These are phyloP conservation scores for Bovichtus diacanthus DNA, from an alignment of 2,797 vertebrate genomes.

Conservation along the genomic window DNA sequence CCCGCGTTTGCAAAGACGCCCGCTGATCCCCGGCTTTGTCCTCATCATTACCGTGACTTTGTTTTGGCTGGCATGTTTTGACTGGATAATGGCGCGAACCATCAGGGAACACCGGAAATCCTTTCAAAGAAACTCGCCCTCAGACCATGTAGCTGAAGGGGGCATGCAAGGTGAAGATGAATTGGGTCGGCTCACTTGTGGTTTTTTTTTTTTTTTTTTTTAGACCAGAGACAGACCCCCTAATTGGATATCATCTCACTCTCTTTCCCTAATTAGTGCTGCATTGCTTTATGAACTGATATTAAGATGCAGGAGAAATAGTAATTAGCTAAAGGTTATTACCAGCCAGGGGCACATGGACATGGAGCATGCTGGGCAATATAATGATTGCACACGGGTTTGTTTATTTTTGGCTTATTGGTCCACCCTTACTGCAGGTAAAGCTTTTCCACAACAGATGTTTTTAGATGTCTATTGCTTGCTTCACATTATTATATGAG, in stretches of 20 bases:
- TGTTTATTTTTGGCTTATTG: conserved; percentile 69
- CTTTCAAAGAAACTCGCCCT: conserved; percentile 52
- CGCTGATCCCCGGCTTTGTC: conserved; percentile 13
- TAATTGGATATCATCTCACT: conserved; percentile 81
- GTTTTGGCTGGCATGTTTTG: conserved; percentile 47
- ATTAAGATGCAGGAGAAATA: conserved; percentile 78
- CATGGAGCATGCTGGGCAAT: conserved; percentile 67
- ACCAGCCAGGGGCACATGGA: conserved; percentile 73
- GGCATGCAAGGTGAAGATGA: conserved; percentile 71
- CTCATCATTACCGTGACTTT: conserved; percentile 48
- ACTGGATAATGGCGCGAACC: conserved; percentile 38
- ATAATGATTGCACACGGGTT: conserved; percentile 63
- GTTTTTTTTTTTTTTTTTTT: too few relatives aligned
- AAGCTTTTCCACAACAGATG: conserved; percentile 51
- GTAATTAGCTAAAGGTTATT: conserved; percentile 82
- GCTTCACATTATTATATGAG: conserved; percentile 6
- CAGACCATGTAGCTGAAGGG: conserved; percentile 54
- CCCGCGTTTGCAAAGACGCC: not conserved
- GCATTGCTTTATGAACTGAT: conserved; percentile 78
- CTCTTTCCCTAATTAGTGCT: conserved; percentile 76
- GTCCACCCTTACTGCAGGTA: conserved; percentile 41
- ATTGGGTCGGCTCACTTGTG: conserved; percentile 64
- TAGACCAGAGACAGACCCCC: conserved; percentile 64
- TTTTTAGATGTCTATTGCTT: conserved; percentile 43
- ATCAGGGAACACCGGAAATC: conserved; percentile 36